Conservation (phyloP, 37 sponge, comb jelly and placozoan species). For the Beroe forskalii region DNA sequence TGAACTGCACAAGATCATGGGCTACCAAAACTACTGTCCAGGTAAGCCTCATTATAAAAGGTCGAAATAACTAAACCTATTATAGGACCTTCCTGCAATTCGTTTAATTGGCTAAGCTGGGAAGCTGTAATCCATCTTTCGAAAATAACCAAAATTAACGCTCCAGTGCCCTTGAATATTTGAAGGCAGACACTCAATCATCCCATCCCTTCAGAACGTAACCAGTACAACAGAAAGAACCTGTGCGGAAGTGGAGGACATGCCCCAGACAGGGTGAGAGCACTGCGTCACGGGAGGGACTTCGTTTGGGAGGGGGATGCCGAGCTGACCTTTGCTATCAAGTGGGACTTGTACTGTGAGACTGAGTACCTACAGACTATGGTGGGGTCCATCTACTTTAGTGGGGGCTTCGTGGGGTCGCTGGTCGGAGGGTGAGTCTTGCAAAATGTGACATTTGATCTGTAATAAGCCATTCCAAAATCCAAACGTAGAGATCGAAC, state of each 20-base stretch:
- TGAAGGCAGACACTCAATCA: too few relatives aligned
- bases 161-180: too few relatives aligned
- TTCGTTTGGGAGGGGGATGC: background rate
- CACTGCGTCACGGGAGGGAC: background rate
- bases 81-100: too few relatives aligned
- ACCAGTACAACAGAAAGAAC: slow-evolving; percentile 10
- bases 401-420: background rate
- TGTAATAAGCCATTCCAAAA: too few relatives aligned
- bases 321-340: background rate
- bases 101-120: too few relatives aligned
- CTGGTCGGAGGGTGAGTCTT: background rate
- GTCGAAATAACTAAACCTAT: too few relatives aligned
- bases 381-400: background rate
- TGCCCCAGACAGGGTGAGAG: too few relatives aligned
- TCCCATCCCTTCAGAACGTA: background rate
- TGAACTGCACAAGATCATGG: background rate
- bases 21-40: slow-evolving; percentile 12
- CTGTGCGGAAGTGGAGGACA: background rate
- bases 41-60: background rate
- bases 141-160: too few relatives aligned
- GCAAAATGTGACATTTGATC: too few relatives aligned
- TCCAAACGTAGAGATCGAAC: too few relatives aligned
- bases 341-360: background rate
- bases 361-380: background rate
- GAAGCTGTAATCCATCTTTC: too few relatives aligned